Conservation (phyloP, 2,797 vertebrate genomes). For the Geotrypetes seraphini region DNA sequence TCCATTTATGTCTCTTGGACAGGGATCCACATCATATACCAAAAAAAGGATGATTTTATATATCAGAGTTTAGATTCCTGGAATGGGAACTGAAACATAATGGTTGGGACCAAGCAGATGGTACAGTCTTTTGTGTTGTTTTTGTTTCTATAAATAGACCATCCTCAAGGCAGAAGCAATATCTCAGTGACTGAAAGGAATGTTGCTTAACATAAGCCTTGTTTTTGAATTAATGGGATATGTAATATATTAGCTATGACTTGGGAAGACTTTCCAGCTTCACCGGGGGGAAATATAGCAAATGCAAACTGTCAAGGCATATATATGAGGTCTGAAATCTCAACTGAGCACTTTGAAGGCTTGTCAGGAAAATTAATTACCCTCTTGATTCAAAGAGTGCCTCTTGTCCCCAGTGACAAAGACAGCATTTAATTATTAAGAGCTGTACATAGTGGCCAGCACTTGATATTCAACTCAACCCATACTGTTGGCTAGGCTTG, state of each 20-base stretch:
- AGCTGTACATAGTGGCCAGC: slow-evolving; percentile 3
- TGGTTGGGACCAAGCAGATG: too few species aligned
- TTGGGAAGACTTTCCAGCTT: slow-evolving; percentile 7
- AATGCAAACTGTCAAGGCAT: slow-evolving; percentile 33
- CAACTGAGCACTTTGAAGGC: slow-evolving; percentile 38
- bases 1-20: too few species aligned
- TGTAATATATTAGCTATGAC: slow-evolving; percentile 2
- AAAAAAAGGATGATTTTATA: too few species aligned
- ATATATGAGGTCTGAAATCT: slow-evolving; percentile 41
- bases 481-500: slow-evolving; percentile 7
- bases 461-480: slow-evolving; percentile 25
- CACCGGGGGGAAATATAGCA: slow-evolving; percentile 15
- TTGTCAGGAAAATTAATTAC: slow-evolving; percentile 54
- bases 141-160: too few species aligned
- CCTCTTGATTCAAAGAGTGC: slow-evolving; percentile 38
- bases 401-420: slow-evolving; percentile 36
- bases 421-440: slow-evolving; percentile 41
- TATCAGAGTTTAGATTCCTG: too few species aligned
- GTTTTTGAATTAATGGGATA: slow-evolving; percentile 7
- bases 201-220: too few species aligned
- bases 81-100: too few species aligned
- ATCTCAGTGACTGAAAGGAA: too few species aligned
- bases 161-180: too few species aligned
- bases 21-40: too few species aligned
- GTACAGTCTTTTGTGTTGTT: too few species aligned